Base-by-base conservation (phyloP, 2,113 vertebrate genomes). In the Sinosuthora webbiana region DNA sequence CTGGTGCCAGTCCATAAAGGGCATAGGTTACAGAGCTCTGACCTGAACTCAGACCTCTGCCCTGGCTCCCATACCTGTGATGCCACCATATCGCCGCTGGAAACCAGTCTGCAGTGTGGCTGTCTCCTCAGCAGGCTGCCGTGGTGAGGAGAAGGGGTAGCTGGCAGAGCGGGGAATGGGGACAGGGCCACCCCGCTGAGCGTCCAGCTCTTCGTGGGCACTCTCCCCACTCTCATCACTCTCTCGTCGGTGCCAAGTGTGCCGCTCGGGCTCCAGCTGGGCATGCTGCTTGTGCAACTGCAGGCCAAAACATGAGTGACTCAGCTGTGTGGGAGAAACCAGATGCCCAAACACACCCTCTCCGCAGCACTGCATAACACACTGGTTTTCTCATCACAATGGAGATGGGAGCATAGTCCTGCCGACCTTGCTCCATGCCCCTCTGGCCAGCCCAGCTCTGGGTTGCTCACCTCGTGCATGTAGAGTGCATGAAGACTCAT, bases 401-500 rank as follows among this genome's bases (percentile, higher is more conserved):
- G 14, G 53, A 57, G 15, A 75, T 31, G 45, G 25, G 30, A 45
- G 23, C 16, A 20, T 63, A 35, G 37, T 25, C 21, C 71, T 44
- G 39, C 33, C 52, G 35, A 50, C 41, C 45, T 24, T 74, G 57
- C 42, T 44, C n/a, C 18, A 0, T 1, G 5, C 11, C n/a, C 24
- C 16, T 45, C 55, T 25, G n/a, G 33, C 65, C 11, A 33, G 60
- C 33, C 45, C 49, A 27, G 74, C 78, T 67, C 42, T 74, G 12
- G 55, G 25, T 35, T 69, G 50, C 98, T 98, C 90, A 99, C 99
- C 99, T 99, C 99, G 6, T 99, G 99, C 98, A 99, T 99, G 94
- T 99, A 99, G 94, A 99, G 98, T 13, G 99, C 99, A 3, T 99
- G 99, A 78, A 99, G 98, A 97, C 99, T 99, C 99, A 99, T 99